phyloP scores from a whole-genome alignment of 2,888 invertebrate species.

The Lycophotia porphyrea region DNA sequence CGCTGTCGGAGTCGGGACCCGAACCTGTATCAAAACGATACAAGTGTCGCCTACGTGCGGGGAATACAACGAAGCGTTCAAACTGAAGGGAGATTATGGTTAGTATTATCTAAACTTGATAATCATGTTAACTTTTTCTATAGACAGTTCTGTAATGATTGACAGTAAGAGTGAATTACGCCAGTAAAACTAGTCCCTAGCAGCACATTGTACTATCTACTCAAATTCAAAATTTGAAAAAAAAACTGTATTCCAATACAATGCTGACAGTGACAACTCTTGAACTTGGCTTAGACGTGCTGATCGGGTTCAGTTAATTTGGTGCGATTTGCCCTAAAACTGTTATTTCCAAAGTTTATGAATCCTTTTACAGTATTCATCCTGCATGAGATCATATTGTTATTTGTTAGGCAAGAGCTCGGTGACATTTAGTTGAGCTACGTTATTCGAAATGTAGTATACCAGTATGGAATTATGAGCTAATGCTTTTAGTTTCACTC shows the following conservation, averaged over 20 bases:
- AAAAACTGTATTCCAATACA: background rate
- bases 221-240: no score
- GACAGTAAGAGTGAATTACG: background rate
- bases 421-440: background rate
- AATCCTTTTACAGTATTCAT: background rate
- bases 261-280: background rate
- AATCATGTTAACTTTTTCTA: no score
- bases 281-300: background rate
- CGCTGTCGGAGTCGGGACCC: slow-evolving; percentile 42
- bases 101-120: slow-evolving; percentile 1
- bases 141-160: background rate
- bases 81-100: background rate
- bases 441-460: slow-evolving; percentile 5
- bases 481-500: slow-evolving; percentile 1
- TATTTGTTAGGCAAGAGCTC: background rate
- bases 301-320: background rate
- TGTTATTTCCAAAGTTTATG: background rate
- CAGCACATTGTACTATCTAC: background rate
- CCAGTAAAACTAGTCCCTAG: background rate
- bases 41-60: slow-evolving; percentile 16
- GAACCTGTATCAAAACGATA: slow-evolving; percentile 37
- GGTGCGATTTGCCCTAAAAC: background rate
- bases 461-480: background rate
- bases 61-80: background rate
- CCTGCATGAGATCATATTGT: background rate